Conservation (phyloP, 1,140 invertebrate species). For the Drosophila asahinai region DNA sequence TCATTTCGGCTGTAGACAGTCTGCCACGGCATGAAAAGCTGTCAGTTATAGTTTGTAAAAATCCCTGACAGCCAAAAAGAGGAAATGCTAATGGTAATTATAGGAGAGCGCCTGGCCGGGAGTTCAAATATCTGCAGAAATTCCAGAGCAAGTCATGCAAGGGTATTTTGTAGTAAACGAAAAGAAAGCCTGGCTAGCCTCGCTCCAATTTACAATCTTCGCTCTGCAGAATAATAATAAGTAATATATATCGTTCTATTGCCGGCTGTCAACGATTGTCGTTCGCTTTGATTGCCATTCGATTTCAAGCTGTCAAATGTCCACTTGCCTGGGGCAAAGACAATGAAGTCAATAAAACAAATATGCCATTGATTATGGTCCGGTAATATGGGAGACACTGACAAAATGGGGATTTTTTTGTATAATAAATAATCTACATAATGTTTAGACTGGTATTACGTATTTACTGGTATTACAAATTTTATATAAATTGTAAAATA, state of each 20-base stretch:
- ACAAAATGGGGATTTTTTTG: neutral
- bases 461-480: no score
- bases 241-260: constrained; percentile 36
- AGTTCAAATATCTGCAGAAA: constrained; percentile 38
- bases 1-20: constrained; percentile 60
- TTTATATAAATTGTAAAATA: neutral
- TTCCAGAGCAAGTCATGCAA: constrained; percentile 60
- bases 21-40: constrained; percentile 57
- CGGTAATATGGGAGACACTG: constrained; percentile 24
- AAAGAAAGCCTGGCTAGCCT: constrained; percentile 21
- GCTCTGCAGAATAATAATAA: constrained; percentile 22
- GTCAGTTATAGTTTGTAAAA: constrained; percentile 66
- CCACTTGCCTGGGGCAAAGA: constrained; percentile 35
- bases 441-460: no score
- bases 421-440: neutral
- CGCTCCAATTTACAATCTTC: constrained; percentile 17
- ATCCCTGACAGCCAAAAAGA: constrained; percentile 34
- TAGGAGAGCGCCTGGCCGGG: constrained; percentile 5
- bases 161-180: neutral
- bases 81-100: constrained; percentile 65
- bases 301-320: constrained; percentile 46
- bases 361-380: constrained; percentile 78
- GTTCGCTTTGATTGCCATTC: constrained; percentile 49
- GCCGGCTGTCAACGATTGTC: constrained; percentile 36
- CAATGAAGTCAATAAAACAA: constrained; percentile 76